Base-by-base conservation (phyloP, 1,140 invertebrate genomes). In the Piezodorus guildinii region DNA sequence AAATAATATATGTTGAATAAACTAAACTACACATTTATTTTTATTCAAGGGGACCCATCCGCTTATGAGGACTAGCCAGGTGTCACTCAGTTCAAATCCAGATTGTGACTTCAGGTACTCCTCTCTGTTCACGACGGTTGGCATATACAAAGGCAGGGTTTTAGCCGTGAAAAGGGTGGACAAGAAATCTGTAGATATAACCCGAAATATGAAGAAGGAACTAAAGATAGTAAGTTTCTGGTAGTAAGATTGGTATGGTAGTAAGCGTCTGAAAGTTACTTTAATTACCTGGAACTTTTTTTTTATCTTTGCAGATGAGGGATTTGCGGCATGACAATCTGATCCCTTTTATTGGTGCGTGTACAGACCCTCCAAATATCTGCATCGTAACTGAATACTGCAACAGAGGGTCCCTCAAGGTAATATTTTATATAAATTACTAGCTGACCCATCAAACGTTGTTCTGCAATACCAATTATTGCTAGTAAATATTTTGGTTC, bases 321-420 rank as follows among this genome's bases (percentile, higher is more conserved):
- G 91, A 96, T 74, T 76, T 94, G 17, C 81, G 91, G 19, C 91
- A 95, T 70, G 90, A 93, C 72, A 95, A 96, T 73, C 78, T 96
- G 46, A 94, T 93, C 72, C 84, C 88, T 0, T 96, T 97, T 71
- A 89, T 96, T 59, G 94, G 94, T 54, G 91, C 91, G n/a, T 94
- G 90, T 72, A 88, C 91, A 12, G 90, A 94, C 69, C 85, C 90
- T 4, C 88, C 88, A 0, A 88, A 91, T 69, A 87, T 96, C 67
- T 92, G 91, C 71, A 87, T 94, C 43, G 81, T 94, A 5, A 90
- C 88, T 0, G 91, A 94, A 73, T 96, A 96, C 71, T 95, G 92
- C 74, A 84, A 87, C 2, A 81, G 91, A 63, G 92, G 92, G 39
- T 94, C 91, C 70, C 80, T 91, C 30, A 91, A 90, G 80, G 90